These are phyloP conservation scores for Diadema setosum DNA, from an alignment of 35 echinoderm and acorn worm genomes.

Conservation along the genomic window DNA sequence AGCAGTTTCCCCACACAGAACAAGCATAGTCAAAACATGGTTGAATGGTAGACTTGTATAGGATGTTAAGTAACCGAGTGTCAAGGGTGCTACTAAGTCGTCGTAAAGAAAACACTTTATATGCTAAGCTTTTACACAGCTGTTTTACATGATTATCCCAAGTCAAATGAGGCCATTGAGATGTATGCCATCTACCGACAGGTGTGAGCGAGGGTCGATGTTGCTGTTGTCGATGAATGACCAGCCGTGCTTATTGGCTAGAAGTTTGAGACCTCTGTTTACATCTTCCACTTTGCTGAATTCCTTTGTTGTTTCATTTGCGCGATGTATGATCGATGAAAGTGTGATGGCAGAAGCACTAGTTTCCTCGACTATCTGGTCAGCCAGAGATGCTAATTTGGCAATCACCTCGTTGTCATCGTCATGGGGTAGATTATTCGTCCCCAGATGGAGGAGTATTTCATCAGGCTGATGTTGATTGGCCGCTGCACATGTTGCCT, in stretches of 20 bases:
- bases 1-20: too few relatives aligned
- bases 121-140: too few relatives aligned
- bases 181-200: not conserved
- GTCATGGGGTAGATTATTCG: not conserved
- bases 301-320: not conserved
- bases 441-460: not conserved
- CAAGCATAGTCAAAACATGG: too few relatives aligned
- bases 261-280: not conserved
- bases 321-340: not conserved
- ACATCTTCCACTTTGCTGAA: not conserved
- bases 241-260: not conserved
- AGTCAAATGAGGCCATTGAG: not conserved
- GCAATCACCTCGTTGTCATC: not conserved
- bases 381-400: constrained; percentile 1
- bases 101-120: too few relatives aligned
- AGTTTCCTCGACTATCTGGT: not conserved
- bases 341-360: not conserved
- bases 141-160: too few relatives aligned
- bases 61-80: too few relatives aligned
- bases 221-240: not conserved
- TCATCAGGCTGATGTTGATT: not conserved
- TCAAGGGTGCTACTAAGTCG: too few relatives aligned
- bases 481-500: not conserved
- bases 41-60: too few relatives aligned
- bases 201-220: not conserved